A percentile compares a stretch with the other conserved stretches of the same genome.
Conservation (phyloP, 1,140 invertebrate genomes). For the Mamestra configurata region DNA sequence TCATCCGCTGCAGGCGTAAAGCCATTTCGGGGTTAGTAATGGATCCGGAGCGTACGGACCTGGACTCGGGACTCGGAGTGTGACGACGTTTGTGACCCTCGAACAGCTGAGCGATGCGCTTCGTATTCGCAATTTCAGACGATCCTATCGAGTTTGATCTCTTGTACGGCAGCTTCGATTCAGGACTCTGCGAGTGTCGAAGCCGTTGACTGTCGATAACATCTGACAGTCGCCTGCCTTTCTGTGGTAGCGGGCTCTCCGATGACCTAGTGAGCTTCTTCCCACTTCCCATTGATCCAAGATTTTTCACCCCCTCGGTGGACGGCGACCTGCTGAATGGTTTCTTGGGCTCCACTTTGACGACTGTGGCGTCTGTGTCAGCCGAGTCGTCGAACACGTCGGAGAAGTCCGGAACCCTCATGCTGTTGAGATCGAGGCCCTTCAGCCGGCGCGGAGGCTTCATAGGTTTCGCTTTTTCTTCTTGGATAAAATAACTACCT, state of each 20-base stretch:
- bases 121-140: constrained; percentile 69
- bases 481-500: constrained; percentile 68
- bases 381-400: constrained; percentile 70
- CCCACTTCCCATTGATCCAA: constrained; percentile 60
- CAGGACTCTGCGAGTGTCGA: constrained; percentile 68
- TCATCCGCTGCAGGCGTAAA: constrained; percentile 74
- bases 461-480: constrained; percentile 58
- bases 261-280: constrained; percentile 45
- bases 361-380: constrained; percentile 72
- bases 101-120: constrained; percentile 74
- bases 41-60: constrained; percentile 64
- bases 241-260: constrained; percentile 55
- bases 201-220: constrained; percentile 59
- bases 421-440: constrained; percentile 72
- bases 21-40: constrained; percentile 71
- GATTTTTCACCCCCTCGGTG: constrained; percentile 53
- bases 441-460: constrained; percentile 72
- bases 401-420: constrained; percentile 69
- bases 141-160: constrained; percentile 74
- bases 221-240: constrained; percentile 67
- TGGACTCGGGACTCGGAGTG: constrained; percentile 68
- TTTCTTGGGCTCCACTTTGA: constrained; percentile 58
- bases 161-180: constrained; percentile 55
- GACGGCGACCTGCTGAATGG: constrained; percentile 56
- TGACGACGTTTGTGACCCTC: constrained; percentile 70